Evolutionary conservation across 1,140 invertebrate species (phyloP), one percentile per base, ranked within the genome.

Genomic region (Ceratina japonica): DNA sequence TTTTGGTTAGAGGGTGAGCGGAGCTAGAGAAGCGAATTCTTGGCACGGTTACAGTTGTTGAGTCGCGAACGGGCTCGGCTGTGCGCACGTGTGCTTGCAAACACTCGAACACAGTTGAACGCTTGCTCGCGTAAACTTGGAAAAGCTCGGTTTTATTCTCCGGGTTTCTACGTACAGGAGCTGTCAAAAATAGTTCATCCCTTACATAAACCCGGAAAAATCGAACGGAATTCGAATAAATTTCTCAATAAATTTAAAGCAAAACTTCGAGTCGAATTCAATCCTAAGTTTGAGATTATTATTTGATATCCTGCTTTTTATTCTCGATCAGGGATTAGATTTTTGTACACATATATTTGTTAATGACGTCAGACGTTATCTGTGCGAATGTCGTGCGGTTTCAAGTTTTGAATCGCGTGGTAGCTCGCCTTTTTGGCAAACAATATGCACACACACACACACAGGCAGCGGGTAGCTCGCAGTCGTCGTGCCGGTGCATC

Each of bases 21-120:
- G 37, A 44, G 37, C 5, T 44, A 81, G 49, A 82, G 80, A 80
- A 64, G 72, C 63, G 65, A 80, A 87, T 89, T 89, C 87, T 89
- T 89, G 88, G 87, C 88, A 89, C 86, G 82, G 83, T 74, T 81
- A 82, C 80, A 70, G 74, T 77, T 71, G 86, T 85, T 62, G 87
- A 85, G 49, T 61, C n/a, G 82, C 75, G 79, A 82, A 61, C 82
- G 79, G 80, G 80, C 76, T 44, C 0, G 37, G 37, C 37, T 68
- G 68, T 59, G 66, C 79, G 81, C 76, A 79, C 24, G 75, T 62
- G 27, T 59, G 75, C 68, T 77, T 24, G 20, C 66, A 54, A 71
- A 62, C 24, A 62, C 37, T 52, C 24, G 0, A 3, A 20, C 44
- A 18, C 49, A 20, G 56, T n/a, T 54, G 52, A 27, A 10, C 18